phyloP scores from a whole-genome alignment of 2,113 vertebrate species.

The Leucopsar rothschildi region DNA sequence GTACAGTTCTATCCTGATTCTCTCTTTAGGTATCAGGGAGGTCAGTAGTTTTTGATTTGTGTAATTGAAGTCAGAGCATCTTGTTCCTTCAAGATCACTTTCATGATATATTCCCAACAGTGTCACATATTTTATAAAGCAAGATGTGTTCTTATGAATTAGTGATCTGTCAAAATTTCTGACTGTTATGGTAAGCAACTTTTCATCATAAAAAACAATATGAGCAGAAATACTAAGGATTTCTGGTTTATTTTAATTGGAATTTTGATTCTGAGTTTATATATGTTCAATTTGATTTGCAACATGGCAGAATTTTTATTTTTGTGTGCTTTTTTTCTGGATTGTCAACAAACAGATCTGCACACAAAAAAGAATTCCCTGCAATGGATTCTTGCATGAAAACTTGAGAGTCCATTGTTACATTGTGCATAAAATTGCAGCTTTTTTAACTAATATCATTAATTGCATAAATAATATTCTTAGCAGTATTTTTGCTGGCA shows the following conservation, averaged over 20 bases:
- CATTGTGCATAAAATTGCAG: background rate
- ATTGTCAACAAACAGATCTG: background rate
- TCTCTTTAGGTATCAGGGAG: background rate
- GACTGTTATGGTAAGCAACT: constrained; percentile 23
- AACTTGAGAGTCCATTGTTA: background rate
- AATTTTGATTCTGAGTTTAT: background rate
- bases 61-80: background rate
- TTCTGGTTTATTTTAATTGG: background rate
- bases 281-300: background rate
- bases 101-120: constrained; percentile 27
- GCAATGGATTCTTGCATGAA: background rate
- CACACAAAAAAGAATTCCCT: background rate
- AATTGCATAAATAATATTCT: background rate
- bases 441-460: background rate
- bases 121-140: constrained; percentile 39
- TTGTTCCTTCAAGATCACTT: constrained; percentile 55
- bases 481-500: background rate
- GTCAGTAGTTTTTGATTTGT: constrained; percentile 31
- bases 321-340: background rate
- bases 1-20: background rate
- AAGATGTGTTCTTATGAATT: constrained; percentile 39
- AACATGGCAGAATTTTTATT: background rate
- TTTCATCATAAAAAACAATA: background rate
- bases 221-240: background rate
- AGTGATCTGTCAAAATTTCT: constrained; percentile 42